Percentiles rank a stretch among this genome's conserved stretches.
These are phyloP conservation scores for Rhadinocentrus ornatus DNA, from an alignment of 2,797 vertebrate species.

Conservation along the genomic window DNA sequence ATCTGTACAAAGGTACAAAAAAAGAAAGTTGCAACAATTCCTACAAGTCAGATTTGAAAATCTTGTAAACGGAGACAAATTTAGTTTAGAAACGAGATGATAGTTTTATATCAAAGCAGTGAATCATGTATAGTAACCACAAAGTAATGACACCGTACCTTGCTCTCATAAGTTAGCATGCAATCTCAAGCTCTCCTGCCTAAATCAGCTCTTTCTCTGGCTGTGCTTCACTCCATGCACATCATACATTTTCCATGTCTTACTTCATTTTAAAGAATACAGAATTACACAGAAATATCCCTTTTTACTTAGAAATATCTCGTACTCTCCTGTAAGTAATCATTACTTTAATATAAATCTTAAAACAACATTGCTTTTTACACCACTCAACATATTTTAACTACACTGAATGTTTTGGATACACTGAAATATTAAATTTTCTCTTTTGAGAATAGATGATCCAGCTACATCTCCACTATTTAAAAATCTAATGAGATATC, in stretches of 20 bases:
- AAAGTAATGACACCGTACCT: not conserved
- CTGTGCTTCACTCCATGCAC: conserved; percentile 6
- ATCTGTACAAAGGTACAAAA: not conserved
- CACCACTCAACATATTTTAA: not conserved
- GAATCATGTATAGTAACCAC: conserved; percentile 7
- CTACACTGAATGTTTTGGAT: not conserved
- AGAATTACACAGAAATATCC: not conserved
- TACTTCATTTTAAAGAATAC: not conserved
- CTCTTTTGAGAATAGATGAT: not conserved
- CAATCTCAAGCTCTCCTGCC: conserved; percentile 3
- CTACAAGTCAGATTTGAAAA: not conserved
- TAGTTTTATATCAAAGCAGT: not conserved
- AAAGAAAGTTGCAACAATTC: not conserved
- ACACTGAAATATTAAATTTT: conserved; percentile 1
- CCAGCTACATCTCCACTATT: conserved; percentile 3
- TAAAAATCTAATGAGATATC: conserved; percentile 22
- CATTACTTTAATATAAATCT: not conserved
- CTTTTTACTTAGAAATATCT: not conserved
- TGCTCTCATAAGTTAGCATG: not conserved
- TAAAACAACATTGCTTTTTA: not conserved
- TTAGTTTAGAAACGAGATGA: not conserved
- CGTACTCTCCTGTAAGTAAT: not conserved
- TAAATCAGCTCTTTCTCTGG: conserved; percentile 1
- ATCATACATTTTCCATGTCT: conserved; percentile 13
- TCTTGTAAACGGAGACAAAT: not conserved